These are phyloP conservation scores for Monomorium pharaonis DNA, from an alignment of 1,140 invertebrate species.

Conservation along the genomic window DNA sequence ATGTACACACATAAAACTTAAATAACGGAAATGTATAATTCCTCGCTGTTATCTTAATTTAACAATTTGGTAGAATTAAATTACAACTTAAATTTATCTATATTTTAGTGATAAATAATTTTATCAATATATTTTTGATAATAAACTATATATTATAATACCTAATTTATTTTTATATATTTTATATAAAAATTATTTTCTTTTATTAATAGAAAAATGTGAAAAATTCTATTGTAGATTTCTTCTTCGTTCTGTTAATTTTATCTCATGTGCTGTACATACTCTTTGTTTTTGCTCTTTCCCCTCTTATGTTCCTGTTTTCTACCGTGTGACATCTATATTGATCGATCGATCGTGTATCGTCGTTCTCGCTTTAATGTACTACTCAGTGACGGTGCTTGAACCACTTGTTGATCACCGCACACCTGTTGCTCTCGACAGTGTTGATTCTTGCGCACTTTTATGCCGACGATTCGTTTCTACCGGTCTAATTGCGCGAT, in stretches of 20 bases:
- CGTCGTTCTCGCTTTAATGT: constrained; percentile 7
- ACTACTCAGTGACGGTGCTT: background rate
- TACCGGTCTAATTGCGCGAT: background rate
- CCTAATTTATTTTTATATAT: background rate
- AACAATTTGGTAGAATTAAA: constrained; percentile 13
- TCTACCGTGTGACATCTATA: background rate
- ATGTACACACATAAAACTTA: background rate
- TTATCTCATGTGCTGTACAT: background rate
- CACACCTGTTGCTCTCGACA: constrained; percentile 59
- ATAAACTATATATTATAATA: background rate
- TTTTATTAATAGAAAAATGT: background rate
- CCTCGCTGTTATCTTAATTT: background rate
- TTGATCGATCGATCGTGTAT: constrained; percentile 14
- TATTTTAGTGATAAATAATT: background rate
- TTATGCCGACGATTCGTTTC: background rate
- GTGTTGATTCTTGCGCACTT: constrained; percentile 3
- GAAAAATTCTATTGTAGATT: background rate
- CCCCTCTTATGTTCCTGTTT: background rate
- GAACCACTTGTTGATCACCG: constrained; percentile 47
- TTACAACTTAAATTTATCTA: background rate
- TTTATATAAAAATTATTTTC: background rate
- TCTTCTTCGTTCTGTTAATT: background rate
- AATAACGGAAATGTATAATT: background rate
- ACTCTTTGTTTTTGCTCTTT: background rate
- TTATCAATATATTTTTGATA: background rate